Evolutionary conservation across 2,888 invertebrate species (phyloP).

Genomic region (Metellina segmentata): DNA sequence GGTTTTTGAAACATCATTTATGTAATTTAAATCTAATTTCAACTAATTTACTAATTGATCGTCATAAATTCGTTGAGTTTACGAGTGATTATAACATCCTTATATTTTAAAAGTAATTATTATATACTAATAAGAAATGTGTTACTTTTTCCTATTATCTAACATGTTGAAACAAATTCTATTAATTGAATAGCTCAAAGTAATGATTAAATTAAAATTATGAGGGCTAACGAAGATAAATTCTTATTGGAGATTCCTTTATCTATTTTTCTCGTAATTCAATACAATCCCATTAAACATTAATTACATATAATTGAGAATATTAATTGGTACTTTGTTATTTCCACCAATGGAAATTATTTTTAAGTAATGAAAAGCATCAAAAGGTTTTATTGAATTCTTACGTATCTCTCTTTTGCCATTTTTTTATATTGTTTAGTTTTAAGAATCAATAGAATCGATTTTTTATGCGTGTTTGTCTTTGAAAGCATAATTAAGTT

Average conservation of each 20-base stretch:
- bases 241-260: background rate
- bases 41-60: background rate
- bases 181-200: background rate
- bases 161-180: background rate
- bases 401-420: background rate
- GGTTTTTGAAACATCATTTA: no score
- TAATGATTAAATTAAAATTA: background rate
- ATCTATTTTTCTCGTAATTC: background rate
- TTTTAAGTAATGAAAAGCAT: background rate
- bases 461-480: constrained; percentile 29
- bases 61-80: background rate
- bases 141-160: background rate
- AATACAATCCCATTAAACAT: background rate
- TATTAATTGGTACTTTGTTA: constrained; percentile 1
- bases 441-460: constrained; percentile 2
- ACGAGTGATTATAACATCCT: background rate
- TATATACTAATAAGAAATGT: background rate
- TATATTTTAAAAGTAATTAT: background rate
- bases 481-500: constrained; percentile 58
- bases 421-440: background rate
- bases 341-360: background rate
- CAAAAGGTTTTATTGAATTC: background rate
- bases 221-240: background rate
- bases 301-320: background rate
- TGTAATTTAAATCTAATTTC: background rate